phyloP scores from a whole-genome alignment of 2,797 vertebrate genomes.

The Sciaenops ocellatus region DNA sequence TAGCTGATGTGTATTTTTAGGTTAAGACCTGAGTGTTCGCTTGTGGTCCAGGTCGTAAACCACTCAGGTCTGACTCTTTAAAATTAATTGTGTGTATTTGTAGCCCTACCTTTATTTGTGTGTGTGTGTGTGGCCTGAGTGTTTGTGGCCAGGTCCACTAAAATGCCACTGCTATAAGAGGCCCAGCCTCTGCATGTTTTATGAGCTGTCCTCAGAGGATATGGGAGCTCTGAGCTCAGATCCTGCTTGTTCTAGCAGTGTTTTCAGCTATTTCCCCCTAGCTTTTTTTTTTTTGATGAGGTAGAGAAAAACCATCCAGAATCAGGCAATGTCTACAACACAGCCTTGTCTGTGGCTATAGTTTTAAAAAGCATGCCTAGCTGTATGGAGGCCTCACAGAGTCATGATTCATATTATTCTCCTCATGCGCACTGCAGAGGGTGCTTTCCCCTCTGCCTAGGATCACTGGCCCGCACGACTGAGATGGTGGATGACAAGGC shows the following conservation, averaged over 20 bases:
- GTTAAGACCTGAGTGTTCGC: slow-evolving; percentile 27
- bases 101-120: slow-evolving; percentile 33
- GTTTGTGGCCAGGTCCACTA: slow-evolving; percentile 67
- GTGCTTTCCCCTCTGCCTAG: slow-evolving; percentile 54
- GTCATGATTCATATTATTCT: slow-evolving; percentile 68
- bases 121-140: slow-evolving; percentile 47
- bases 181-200: slow-evolving; percentile 85
- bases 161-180: slow-evolving; percentile 78
- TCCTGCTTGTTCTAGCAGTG: slow-evolving; percentile 80
- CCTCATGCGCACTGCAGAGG: slow-evolving; percentile 49
- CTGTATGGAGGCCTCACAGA: slow-evolving; percentile 49
- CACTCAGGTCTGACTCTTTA: slow-evolving; percentile 42
- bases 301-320: slow-evolving; percentile 68
- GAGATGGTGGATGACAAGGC: slow-evolving; percentile 73
- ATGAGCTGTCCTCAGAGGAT: slow-evolving; percentile 84
- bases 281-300: slow-evolving; percentile 38
- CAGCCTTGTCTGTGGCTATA: slow-evolving; percentile 55
- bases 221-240: slow-evolving; percentile 78
- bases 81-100: slow-evolving; percentile 63
- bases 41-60: slow-evolving; percentile 49
- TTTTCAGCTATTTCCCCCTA: slow-evolving; percentile 70
- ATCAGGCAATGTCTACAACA: slow-evolving; percentile 68
- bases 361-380: slow-evolving; percentile 50
- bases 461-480: slow-evolving; percentile 55
- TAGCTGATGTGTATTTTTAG: slow-evolving; percentile 61